Conservation (phyloP, 2,113 vertebrate genomes). For the Leiothrix lutea region DNA sequence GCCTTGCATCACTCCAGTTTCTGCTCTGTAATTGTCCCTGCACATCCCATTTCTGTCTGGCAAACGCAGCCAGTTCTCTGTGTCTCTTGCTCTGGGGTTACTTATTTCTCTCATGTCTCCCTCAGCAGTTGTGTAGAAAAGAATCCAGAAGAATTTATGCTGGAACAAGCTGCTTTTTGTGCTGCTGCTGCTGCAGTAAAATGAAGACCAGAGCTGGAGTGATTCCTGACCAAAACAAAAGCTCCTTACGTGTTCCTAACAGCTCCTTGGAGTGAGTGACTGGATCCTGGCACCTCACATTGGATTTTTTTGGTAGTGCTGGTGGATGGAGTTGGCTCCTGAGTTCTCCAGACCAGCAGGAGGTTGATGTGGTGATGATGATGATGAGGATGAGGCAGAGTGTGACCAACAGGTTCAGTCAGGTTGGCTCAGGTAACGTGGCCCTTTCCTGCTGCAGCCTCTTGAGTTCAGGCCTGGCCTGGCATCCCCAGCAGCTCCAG, state of each 20-base stretch:
- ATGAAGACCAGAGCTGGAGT: neutral
- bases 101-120: constrained; percentile 6
- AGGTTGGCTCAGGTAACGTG: neutral
- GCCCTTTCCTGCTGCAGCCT: neutral
- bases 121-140: constrained; percentile 1
- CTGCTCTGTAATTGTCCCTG: neutral
- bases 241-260: neutral
- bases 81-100: neutral
- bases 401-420: neutral
- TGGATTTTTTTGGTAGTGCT: neutral
- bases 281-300: neutral
- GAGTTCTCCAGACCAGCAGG: neutral
- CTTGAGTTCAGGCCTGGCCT: neutral
- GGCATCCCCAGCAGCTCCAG: neutral
- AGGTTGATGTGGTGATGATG: neutral
- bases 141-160: neutral
- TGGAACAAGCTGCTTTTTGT: neutral
- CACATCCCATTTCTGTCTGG: neutral
- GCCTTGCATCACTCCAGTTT: neutral
- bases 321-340: neutral
- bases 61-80: neutral
- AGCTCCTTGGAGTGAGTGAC: neutral
- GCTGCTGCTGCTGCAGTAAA: neutral
- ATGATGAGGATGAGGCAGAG: neutral
- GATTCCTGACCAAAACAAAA: neutral